These are phyloP conservation scores for Rhinogobius similis DNA, from an alignment of 2,113 vertebrate species.

Conservation along the genomic window DNA sequence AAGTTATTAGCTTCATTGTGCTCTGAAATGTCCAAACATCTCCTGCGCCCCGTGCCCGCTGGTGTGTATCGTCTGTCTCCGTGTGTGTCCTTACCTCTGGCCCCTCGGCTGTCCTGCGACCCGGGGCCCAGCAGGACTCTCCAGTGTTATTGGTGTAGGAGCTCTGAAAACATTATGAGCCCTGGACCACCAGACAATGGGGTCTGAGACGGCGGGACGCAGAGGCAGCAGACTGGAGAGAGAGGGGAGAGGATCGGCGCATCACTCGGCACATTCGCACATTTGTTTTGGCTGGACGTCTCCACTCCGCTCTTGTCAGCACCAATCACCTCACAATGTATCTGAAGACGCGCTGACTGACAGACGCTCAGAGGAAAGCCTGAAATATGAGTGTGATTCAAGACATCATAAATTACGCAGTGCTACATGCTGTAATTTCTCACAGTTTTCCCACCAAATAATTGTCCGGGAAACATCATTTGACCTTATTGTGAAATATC, in stretches of 20 bases:
- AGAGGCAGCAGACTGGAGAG: conserved; percentile 40
- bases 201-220: conserved; percentile 9
- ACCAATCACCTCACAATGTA: conserved; percentile 64
- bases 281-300: conserved; percentile 71
- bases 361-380: conserved; percentile 1
- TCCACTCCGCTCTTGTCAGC: conserved; percentile 66
- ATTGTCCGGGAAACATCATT: not conserved
- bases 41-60: not conserved
- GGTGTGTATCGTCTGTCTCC: conserved; percentile 14
- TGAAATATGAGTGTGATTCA: conserved; percentile 13
- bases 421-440: not conserved
- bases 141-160: conserved; percentile 39
- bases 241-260: conserved; percentile 41
- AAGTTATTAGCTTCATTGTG: not conserved
- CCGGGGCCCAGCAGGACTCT: conserved; percentile 31
- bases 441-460: not conserved
- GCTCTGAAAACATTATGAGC: conserved; percentile 40
- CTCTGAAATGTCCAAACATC: not conserved
- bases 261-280: conserved; percentile 65
- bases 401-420: conserved; percentile 18
- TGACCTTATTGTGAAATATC: not conserved
- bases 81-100: conserved; percentile 37
- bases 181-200: conserved; percentile 53
- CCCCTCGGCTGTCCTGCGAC: conserved; percentile 15
- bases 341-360: conserved; percentile 30